Evolutionary conservation across 2,797 vertebrate species (phyloP), one percentile per base, ranked within the genome.

Genomic region (Paguma larvata): DNA sequence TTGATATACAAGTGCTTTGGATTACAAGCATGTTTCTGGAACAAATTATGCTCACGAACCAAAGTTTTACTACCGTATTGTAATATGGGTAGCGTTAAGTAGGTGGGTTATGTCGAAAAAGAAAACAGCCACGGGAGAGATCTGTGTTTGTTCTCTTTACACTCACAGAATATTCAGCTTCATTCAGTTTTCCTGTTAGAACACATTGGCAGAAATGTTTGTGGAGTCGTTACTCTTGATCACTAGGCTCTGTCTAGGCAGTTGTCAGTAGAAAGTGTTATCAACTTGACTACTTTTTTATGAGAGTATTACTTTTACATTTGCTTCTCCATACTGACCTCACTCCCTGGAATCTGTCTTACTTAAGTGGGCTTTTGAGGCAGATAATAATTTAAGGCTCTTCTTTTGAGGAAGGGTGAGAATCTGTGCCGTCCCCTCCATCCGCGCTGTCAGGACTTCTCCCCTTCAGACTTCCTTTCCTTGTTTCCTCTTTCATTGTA

Each of bases 31-130:
- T 59, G 56, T 23, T 23, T 59, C 56, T 59, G 21, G 56, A 59
- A 59, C 21, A 8, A 59, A 59, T 59, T 59, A 59, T 23, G 56
- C 56, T 59, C 21, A 9, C 56, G 23, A 23, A 23, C 56, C 56
- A 23, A 59, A 19, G 56, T 59, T 59, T 23, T 59, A 59, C 21
- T 23, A 59, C 56, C 1, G 56, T 59, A 65, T 75, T 98, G n/a
- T 95, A 70, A 92, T 96, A 96, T 82, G 14, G 30, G n/a, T 84
- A 89, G 83, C 85, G 96, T 89, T 48, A 83, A 93, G 63, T 34
- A 94, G 84, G 78, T 78, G 80, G 97, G 67, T 91, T 97, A 97
- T 18, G 12, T 91, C 63, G 96, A 97, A 97, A 82, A 90, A 90
- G 73, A 89, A 98, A 92, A 38, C 18, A 84, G 27, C 75, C 87